Evolutionary conservation across 2,113 vertebrate species (phyloP).

Genomic region (Fulica atra): DNA sequence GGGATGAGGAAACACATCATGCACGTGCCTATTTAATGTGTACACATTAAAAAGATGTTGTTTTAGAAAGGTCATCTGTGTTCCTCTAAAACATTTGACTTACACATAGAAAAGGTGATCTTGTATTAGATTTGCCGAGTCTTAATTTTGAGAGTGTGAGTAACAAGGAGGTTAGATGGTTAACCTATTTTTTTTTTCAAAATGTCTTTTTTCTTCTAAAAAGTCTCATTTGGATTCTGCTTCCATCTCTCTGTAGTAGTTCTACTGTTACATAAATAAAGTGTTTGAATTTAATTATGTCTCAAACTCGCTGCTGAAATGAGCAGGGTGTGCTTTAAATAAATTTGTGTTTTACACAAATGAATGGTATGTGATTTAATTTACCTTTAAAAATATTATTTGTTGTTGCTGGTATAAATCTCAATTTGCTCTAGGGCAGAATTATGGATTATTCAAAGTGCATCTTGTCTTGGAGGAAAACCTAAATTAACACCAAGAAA

Average conservation of each 20-base stretch:
- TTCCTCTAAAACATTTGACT: not conserved
- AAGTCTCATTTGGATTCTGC: not conserved
- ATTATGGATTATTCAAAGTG: not conserved
- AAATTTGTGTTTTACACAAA: not conserved
- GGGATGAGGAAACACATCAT: not conserved
- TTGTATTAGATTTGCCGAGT: not conserved
- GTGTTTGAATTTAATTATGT: not conserved
- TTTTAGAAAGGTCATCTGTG: not conserved
- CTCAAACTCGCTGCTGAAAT: not conserved
- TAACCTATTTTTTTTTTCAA: not conserved
- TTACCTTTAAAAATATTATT: constrained; percentile 10
- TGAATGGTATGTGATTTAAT: not conserved
- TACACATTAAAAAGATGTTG: not conserved
- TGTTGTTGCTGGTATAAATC: not conserved
- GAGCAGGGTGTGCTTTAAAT: not conserved
- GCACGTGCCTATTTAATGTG: not conserved
- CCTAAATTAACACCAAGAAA: not conserved
- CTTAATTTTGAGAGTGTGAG: not conserved
- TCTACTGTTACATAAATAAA: not conserved
- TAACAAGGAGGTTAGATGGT: not conserved
- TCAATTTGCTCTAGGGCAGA: not conserved
- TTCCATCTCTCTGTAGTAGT: not conserved
- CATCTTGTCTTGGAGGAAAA: not conserved
- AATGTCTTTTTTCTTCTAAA: not conserved
- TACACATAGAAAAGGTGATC: not conserved